A percentile compares a stretch with the other conserved stretches of the same genome.
These are phyloP conservation scores for Cnemophilus loriae DNA, from an alignment of 2,113 vertebrate species.

Conservation along the genomic window DNA sequence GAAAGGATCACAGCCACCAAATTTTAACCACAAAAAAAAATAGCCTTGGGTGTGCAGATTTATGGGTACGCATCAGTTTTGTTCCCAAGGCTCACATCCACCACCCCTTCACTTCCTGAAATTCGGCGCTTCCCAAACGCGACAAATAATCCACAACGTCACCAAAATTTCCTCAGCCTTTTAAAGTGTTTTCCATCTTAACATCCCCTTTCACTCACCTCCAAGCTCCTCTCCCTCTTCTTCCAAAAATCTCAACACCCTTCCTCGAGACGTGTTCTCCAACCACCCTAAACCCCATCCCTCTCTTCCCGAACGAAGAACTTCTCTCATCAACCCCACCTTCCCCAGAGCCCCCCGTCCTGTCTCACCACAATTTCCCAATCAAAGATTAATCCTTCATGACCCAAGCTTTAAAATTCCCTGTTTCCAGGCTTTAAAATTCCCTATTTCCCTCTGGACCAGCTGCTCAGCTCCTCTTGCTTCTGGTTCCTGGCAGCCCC, in stretches of 20 bases:
- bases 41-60: neutral
- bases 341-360: neutral
- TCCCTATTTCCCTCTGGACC: neutral
- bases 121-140: neutral
- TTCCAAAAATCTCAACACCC: neutral
- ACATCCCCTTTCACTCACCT: neutral
- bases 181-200: neutral
- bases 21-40: neutral
- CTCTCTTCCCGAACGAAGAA: neutral
- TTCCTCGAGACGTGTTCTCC: neutral
- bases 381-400: neutral
- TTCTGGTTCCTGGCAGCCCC: too few species aligned
- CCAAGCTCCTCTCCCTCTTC: neutral
- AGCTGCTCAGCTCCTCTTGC: neutral
- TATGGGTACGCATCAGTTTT: rapidly evolving
- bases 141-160: rapidly evolving
- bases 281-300: neutral
- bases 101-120: neutral
- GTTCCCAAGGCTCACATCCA: neutral
- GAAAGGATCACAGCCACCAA: neutral
- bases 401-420: neutral
- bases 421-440: neutral
- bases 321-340: neutral
- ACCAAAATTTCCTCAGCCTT: neutral
- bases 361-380: neutral